Conservation (phyloP, 2,113 vertebrate species). For the Anarhynchus alexandrinus region DNA sequence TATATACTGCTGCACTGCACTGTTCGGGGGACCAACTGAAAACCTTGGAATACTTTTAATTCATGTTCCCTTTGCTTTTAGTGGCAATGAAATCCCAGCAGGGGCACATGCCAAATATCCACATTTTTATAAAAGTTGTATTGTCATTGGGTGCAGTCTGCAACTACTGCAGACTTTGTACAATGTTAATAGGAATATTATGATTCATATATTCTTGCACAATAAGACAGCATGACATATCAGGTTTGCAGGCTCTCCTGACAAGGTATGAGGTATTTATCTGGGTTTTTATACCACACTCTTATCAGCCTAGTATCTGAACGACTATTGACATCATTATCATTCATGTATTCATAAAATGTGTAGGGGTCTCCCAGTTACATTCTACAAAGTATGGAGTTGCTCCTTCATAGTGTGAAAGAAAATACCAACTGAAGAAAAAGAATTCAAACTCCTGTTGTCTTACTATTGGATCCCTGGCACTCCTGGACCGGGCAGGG, state of each 20-base stretch:
- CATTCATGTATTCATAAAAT: conserved; percentile 58
- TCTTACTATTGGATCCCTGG: conserved; percentile 1
- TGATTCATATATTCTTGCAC: conserved; percentile 65
- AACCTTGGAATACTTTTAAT: conserved; percentile 1
- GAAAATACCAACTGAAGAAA: background rate
- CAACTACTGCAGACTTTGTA: conserved; percentile 46
- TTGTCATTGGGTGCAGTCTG: conserved; percentile 15
- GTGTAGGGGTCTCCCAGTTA: conserved; percentile 10
- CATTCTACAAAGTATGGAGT: background rate
- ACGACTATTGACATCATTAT: conserved; percentile 49
- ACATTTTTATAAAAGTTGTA: conserved; percentile 22
- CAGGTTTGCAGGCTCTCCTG: conserved; percentile 53
- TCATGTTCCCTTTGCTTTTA: background rate
- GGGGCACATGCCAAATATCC: conserved; percentile 16
- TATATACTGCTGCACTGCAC: conserved; percentile 43
- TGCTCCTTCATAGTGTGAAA: background rate
- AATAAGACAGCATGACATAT: conserved; percentile 66
- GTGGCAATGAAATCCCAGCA: conserved; percentile 23
- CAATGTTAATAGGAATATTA: conserved; percentile 63
- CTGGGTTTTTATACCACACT: conserved; percentile 25
- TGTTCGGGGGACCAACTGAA: conserved; percentile 54
- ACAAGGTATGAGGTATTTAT: conserved; percentile 65
- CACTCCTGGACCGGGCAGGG: background rate
- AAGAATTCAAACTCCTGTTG: background rate
- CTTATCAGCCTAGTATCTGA: conserved; percentile 56